A percentile compares a stretch with the other conserved stretches of the same genome.
These are phyloP conservation scores for Calliphora vomitoria DNA, from an alignment of 2,888 invertebrate species.

Conservation along the genomic window DNA sequence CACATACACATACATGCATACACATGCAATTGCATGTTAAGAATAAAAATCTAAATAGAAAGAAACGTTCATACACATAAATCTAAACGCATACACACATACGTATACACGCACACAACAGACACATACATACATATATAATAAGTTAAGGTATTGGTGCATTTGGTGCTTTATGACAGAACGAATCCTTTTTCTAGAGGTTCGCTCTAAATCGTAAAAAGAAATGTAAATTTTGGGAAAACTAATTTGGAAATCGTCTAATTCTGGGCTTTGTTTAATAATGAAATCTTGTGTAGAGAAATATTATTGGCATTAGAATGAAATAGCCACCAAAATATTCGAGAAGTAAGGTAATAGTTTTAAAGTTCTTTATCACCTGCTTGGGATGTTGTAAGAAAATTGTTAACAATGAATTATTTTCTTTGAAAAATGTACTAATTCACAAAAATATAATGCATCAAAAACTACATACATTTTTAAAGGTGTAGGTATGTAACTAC, in stretches of 20 bases:
- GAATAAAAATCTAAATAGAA: constrained; percentile 42
- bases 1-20: background rate
- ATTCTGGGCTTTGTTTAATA: background rate
- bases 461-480: too few species aligned
- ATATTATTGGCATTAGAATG: background rate
- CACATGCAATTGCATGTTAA: background rate
- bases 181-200: constrained; percentile 10
- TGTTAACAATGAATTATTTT: too few species aligned
- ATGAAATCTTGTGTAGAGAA: too few species aligned
- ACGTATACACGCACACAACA: background rate
- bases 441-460: too few species aligned
- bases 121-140: background rate
- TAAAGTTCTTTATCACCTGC: too few species aligned
- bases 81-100: background rate
- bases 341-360: too few species aligned
- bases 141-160: constrained; percentile 8
- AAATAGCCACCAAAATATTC: background rate
- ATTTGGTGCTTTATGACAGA: constrained; percentile 26
- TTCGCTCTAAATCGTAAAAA: background rate
- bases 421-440: too few species aligned
- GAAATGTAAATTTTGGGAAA: background rate
- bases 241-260: constrained; percentile 19
- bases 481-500: too few species aligned
- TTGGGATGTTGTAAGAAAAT: too few species aligned
- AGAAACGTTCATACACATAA: constrained; percentile 44